A percentile compares a stretch with the other conserved stretches of the same genome.
Conservation (phyloP, 2,888 invertebrate genomes). For the Heteromurus nitidus region DNA sequence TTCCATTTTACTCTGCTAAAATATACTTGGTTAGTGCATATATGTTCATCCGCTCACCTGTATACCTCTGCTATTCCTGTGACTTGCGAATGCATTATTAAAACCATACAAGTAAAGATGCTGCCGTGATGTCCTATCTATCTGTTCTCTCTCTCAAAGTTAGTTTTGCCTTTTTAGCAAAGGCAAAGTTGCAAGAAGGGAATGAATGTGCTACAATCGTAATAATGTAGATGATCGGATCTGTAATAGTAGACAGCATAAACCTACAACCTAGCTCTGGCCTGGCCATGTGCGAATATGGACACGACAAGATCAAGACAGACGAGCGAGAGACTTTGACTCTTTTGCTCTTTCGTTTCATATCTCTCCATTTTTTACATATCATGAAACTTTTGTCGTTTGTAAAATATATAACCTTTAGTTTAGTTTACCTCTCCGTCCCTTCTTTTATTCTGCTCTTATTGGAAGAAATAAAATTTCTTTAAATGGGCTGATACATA, state of each 20-base stretch:
- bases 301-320: slow-evolving; percentile 52
- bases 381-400: background rate
- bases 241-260: background rate
- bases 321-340: slow-evolving; percentile 9
- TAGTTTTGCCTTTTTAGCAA: too few relatives aligned
- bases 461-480: slow-evolving; percentile 10
- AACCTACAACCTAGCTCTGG: background rate
- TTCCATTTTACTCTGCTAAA: too few relatives aligned
- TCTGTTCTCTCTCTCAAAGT: background rate
- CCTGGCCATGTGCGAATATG: slow-evolving; percentile 52
- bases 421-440: background rate
- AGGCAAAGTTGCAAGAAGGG: too few relatives aligned
- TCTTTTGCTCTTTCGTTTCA: background rate
- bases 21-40: too few relatives aligned
- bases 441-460: background rate
- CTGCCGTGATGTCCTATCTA: background rate
- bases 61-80: too few relatives aligned
- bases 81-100: too few relatives aligned
- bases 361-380: too few relatives aligned
- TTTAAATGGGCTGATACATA: background rate
- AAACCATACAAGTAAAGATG: too few relatives aligned
- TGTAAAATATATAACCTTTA: background rate
- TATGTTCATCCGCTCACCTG: too few relatives aligned
- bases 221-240: background rate
- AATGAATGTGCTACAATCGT: too few relatives aligned